These are phyloP conservation scores for Trissolcus basalis DNA, from an alignment of 1,140 invertebrate species.

Conservation along the genomic window DNA sequence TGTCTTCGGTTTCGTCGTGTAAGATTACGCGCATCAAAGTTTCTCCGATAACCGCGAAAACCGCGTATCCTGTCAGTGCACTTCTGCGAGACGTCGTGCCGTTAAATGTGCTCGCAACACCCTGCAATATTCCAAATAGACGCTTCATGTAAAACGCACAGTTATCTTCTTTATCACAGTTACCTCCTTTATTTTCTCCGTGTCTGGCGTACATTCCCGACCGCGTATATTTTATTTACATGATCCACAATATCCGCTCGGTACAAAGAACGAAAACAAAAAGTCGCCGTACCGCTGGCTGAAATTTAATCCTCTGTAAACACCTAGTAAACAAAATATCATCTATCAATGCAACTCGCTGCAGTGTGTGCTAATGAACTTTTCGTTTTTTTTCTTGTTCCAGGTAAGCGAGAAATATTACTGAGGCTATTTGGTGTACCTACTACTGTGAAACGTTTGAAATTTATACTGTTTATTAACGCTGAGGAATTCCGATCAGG, in stretches of 20 bases:
- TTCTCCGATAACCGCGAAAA: conserved; percentile 38
- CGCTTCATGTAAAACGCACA: conserved; percentile 28
- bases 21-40: conserved; percentile 53
- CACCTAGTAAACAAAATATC: no score
- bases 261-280: not conserved
- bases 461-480: no score
- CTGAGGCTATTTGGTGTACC: no score
- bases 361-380: not conserved
- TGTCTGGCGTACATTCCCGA: no score
- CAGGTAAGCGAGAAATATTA: conserved; percentile 29
- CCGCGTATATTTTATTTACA: no score
- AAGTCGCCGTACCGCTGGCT: no score
- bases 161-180: not conserved
- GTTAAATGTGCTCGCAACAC: conserved; percentile 34
- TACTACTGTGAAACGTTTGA: no score
- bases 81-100: conserved; percentile 18
- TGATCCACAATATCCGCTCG: no score
- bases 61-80: conserved; percentile 17
- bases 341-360: not conserved
- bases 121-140: conserved; percentile 38
- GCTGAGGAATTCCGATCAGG: no score
- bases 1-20: conserved; percentile 36
- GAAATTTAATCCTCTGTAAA: not conserved
- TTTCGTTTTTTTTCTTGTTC: conserved; percentile 38
- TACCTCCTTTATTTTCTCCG: not conserved